These are phyloP conservation scores for Salvator merianae DNA, from an alignment of 2,113 vertebrate genomes.

Conservation along the genomic window DNA sequence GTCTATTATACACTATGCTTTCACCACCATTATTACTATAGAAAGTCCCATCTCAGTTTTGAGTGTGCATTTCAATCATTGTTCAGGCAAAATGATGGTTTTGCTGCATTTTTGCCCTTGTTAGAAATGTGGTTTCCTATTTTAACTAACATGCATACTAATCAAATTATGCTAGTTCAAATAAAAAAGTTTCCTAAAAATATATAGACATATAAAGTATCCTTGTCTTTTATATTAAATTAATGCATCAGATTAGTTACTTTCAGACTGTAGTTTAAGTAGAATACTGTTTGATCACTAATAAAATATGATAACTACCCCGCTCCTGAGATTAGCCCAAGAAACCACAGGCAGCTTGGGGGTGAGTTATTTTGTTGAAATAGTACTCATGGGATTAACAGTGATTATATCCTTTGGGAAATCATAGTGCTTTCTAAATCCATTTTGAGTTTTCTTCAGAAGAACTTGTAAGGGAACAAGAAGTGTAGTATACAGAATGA, in stretches of 20 bases:
- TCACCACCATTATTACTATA: not conserved
- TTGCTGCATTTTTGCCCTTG: not conserved
- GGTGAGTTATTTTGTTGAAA: constrained; percentile 35
- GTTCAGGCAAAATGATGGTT: rapidly evolving
- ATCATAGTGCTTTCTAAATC: constrained; percentile 59
- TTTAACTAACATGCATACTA: constrained; percentile 20
- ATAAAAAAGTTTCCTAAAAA: constrained; percentile 19
- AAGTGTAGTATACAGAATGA: constrained; percentile 57
- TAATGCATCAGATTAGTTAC: not conserved
- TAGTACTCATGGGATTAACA: constrained; percentile 48
- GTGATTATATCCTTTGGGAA: constrained; percentile 61
- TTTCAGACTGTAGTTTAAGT: constrained; percentile 6
- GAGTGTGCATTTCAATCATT: not conserved
- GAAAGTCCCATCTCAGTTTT: not conserved
- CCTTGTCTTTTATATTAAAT: constrained; percentile 36
- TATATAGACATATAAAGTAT: not conserved
- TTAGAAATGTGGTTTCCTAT: not conserved
- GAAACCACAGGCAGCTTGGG: constrained; percentile 43
- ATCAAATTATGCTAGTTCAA: constrained; percentile 26
- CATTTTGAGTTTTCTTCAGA: constrained; percentile 67
- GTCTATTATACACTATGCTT: not conserved
- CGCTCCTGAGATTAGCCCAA: constrained; percentile 47
- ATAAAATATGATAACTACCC: constrained; percentile 45
- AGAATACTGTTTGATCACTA: constrained; percentile 37
- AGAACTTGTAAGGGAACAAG: constrained; percentile 60